These are phyloP conservation scores for Sialia sialis DNA, from an alignment of 2,113 vertebrate genomes.

Conservation along the genomic window DNA sequence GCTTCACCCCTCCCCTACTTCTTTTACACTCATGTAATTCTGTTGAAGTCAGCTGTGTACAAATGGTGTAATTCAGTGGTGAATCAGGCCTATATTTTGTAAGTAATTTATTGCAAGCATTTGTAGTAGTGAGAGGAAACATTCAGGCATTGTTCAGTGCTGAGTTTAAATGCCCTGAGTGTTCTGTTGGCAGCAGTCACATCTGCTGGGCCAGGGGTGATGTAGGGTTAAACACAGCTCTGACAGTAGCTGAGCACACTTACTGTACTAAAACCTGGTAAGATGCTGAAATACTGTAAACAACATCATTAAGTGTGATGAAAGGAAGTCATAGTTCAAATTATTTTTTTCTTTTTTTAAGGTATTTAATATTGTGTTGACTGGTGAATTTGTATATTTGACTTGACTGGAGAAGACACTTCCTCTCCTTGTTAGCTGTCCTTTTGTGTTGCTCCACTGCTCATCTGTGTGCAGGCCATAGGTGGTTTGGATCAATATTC, in stretches of 20 bases:
- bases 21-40: background rate
- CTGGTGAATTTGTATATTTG: constrained; percentile 49
- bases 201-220: background rate
- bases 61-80: background rate
- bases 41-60: constrained; percentile 25
- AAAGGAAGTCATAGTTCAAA: constrained; percentile 67
- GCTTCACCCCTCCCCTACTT: background rate
- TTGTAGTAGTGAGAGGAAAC: constrained; percentile 25
- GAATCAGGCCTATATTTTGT: constrained; percentile 46
- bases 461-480: background rate
- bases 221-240: background rate
- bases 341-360: background rate
- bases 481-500: background rate
- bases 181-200: background rate
- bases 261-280: constrained; percentile 8
- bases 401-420: constrained; percentile 23
- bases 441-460: background rate
- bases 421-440: background rate
- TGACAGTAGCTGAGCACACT: constrained; percentile 6
- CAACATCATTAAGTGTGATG: constrained; percentile 21
- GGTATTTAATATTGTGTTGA: constrained; percentile 47
- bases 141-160: background rate
- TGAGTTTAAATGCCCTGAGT: background rate
- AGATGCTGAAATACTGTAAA: constrained; percentile 35
- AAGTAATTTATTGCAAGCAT: constrained; percentile 9